Conservation (phyloP, 2,113 vertebrate genomes). For the Brachionichthys hirsutus region DNA sequence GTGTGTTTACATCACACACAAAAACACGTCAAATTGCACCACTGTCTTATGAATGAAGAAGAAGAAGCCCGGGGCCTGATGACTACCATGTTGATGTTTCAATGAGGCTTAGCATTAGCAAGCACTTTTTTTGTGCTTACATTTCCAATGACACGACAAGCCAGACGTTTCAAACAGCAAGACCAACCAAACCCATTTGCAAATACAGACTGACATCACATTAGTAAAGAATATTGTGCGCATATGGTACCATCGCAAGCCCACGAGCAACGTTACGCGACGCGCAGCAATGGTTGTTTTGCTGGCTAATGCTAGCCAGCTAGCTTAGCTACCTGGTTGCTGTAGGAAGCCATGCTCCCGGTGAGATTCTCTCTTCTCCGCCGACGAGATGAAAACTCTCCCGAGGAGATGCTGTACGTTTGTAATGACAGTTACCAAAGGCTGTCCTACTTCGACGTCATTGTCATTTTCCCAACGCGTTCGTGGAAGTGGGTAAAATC, state of each 20-base stretch:
- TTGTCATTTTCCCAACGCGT: conserved; percentile 61
- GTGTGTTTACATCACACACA: not conserved
- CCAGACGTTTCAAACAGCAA: not conserved
- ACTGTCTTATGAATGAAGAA: conserved; percentile 56
- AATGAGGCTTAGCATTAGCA: conserved; percentile 74
- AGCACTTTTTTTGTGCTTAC: conserved; percentile 63
- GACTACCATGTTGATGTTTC: conserved; percentile 69
- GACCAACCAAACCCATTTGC: not conserved
- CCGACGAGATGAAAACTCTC: conserved; percentile 66
- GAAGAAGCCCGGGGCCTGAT: conserved; percentile 65
- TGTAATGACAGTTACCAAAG: conserved; percentile 54
- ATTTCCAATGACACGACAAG: conserved; percentile 61
- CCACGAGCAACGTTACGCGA: conserved; percentile 12
- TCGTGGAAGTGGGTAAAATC: conserved; percentile 58
- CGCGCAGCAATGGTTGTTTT: conserved; percentile 39
- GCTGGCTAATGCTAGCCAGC: conserved; percentile 62
- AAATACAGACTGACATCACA: too few relatives aligned
- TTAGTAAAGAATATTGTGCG: not conserved
- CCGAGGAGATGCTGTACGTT: conserved; percentile 56
- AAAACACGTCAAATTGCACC: not conserved
- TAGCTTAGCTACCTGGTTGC: conserved; percentile 80
- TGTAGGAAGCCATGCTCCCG: conserved; percentile 83
- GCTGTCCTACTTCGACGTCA: conserved; percentile 64
- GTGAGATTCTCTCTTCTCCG: conserved; percentile 71
- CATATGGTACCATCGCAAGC: not conserved